A percentile compares a stretch with the other conserved stretches of the same genome.
phyloP scores from a whole-genome alignment of 1,140 invertebrate genomes.

The Drosophila erecta region DNA sequence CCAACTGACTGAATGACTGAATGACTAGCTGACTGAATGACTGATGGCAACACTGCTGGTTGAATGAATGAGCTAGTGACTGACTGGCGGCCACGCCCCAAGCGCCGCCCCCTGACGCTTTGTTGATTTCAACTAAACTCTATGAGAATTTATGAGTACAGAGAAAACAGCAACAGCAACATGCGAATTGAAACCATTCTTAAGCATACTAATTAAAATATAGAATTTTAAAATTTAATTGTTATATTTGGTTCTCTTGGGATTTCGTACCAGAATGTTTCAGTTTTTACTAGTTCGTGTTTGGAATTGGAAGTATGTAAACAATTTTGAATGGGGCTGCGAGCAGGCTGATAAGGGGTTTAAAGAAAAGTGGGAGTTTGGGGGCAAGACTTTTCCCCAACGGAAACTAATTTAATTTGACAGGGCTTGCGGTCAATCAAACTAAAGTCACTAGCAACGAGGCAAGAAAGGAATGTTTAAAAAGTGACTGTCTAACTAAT shows the following conservation, averaged over 20 bases:
- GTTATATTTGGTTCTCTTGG: background rate
- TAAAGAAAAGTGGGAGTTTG: background rate
- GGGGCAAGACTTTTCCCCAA: slow-evolving; percentile 6
- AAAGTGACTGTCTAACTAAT: slow-evolving; percentile 2
- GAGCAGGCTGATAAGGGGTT: slow-evolving; percentile 34
- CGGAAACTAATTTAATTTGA: slow-evolving; percentile 26
- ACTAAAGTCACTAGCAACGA: slow-evolving; percentile 14
- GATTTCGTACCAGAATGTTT: background rate
- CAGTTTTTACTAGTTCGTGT: slow-evolving; percentile 5
- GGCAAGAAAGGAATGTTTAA: slow-evolving; percentile 26
- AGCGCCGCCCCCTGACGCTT: slow-evolving; percentile 17
- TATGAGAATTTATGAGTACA: slow-evolving; percentile 7
- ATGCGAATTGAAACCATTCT: too few species aligned
- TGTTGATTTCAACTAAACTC: slow-evolving; percentile 57
- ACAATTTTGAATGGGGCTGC: slow-evolving; percentile 26
- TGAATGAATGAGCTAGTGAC: slow-evolving; percentile 40
- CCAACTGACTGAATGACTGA: slow-evolving; percentile 41
- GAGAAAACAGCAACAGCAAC: slow-evolving; percentile 1
- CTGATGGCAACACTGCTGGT: background rate
- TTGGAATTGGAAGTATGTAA: slow-evolving; percentile 19
- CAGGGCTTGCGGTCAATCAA: slow-evolving; percentile 37
- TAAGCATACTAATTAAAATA: too few species aligned
- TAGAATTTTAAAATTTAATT: background rate
- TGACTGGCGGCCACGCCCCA: slow-evolving; percentile 29
- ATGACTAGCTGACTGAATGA: background rate